phyloP scores from a whole-genome alignment of 2,797 vertebrate genomes.

The Gymnothorax reevesii region DNA sequence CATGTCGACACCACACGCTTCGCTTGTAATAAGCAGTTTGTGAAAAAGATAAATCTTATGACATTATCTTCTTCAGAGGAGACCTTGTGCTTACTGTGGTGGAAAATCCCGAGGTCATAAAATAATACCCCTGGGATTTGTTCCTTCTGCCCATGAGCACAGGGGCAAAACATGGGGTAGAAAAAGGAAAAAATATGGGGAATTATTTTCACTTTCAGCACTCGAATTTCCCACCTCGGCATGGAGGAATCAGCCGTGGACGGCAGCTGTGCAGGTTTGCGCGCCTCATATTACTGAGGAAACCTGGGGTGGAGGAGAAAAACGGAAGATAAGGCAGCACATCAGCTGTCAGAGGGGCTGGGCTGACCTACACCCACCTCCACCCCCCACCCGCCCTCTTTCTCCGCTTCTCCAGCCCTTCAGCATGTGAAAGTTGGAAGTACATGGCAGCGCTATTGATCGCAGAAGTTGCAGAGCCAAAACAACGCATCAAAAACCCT shows the following conservation, averaged over 20 bases:
- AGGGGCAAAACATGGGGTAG: too few relatives aligned
- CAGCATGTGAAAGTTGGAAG: constrained; percentile 3
- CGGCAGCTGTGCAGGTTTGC: too few relatives aligned
- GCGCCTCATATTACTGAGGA: too few relatives aligned
- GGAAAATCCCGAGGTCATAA: too few relatives aligned
- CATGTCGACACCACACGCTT: not conserved
- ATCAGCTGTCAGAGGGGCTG: not conserved
- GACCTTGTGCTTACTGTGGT: too few relatives aligned
- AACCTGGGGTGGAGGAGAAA: not conserved
- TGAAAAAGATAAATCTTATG: not conserved
- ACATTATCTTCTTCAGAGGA: not conserved
- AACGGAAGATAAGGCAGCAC: not conserved
- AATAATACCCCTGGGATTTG: too few relatives aligned
- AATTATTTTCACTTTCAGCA: too few relatives aligned
- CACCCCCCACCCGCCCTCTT: not conserved
- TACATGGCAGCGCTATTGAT: constrained; percentile 26
- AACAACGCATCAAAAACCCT: constrained; percentile 4
- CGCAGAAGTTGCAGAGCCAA: not conserved
- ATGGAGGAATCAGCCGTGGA: too few relatives aligned
- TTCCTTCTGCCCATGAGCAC: too few relatives aligned
- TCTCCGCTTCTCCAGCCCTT: not conserved
- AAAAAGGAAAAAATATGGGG: too few relatives aligned
- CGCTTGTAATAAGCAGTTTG: not conserved
- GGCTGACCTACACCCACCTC: too few relatives aligned
- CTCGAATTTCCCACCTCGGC: too few relatives aligned